phyloP scores from a whole-genome alignment of 1,140 invertebrate genomes.

The Holotrichia oblita region DNA sequence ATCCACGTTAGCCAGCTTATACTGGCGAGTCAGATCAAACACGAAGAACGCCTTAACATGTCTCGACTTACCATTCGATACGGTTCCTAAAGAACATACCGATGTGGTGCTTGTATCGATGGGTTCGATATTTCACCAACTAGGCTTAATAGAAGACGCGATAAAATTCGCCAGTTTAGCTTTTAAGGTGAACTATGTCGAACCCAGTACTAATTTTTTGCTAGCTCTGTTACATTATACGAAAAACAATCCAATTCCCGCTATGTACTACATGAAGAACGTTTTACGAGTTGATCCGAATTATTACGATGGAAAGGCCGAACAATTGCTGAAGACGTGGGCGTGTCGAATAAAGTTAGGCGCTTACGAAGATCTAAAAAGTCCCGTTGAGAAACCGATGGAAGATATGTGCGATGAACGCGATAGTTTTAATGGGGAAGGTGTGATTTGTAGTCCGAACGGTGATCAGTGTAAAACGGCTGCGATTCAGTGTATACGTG shows the following conservation, averaged over 20 bases:
- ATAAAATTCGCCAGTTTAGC: conserved; percentile 67
- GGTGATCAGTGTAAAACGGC: conserved; percentile 58
- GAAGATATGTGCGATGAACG: conserved; percentile 53
- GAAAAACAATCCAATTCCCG: conserved; percentile 72
- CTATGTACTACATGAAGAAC: conserved; percentile 74
- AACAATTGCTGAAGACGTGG: conserved; percentile 67
- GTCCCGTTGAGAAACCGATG: conserved; percentile 37
- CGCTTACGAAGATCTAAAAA: conserved; percentile 46
- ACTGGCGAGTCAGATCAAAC: conserved; percentile 73
- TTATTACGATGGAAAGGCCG: conserved; percentile 65
- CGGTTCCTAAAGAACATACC: conserved; percentile 63
- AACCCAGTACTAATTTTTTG: conserved; percentile 78
- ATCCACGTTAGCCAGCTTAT: conserved; percentile 71
- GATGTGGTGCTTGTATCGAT: conserved; percentile 72
- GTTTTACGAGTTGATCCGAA: conserved; percentile 68
- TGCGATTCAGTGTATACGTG: conserved; percentile 56
- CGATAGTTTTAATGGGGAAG: conserved; percentile 51
- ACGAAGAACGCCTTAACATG: conserved; percentile 72
- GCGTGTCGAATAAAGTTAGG: conserved; percentile 66
- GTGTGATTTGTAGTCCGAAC: conserved; percentile 57
- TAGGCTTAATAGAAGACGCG: conserved; percentile 72
- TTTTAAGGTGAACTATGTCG: conserved; percentile 67
- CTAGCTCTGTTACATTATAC: conserved; percentile 72
- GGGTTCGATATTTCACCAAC: conserved; percentile 70
- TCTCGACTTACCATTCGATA: conserved; percentile 66